Percentiles rank a stretch among this genome's conserved stretches.
These are phyloP conservation scores for Meiosimyza decipiens DNA, from an alignment of 2,888 invertebrate species.

Conservation along the genomic window DNA sequence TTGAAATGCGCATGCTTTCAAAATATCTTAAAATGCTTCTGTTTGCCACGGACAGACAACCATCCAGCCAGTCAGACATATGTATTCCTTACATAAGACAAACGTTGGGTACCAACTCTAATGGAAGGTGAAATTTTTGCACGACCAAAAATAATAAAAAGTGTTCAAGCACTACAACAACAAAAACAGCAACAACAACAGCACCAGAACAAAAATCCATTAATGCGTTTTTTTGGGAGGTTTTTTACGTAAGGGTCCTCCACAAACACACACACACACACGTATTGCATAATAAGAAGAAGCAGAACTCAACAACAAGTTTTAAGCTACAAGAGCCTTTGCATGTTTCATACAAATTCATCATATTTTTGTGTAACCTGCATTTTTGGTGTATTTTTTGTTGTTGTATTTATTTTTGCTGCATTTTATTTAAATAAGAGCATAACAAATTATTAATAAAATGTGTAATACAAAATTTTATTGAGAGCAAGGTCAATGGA, in stretches of 20 bases:
- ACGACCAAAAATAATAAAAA: conserved; percentile 27
- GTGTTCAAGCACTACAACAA: not conserved
- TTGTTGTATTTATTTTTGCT: conserved; percentile 4
- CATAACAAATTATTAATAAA: too few relatives aligned
- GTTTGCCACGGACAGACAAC: conserved; percentile 32
- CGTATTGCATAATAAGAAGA: too few relatives aligned
- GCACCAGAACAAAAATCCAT: conserved; percentile 29
- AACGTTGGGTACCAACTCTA: not conserved
- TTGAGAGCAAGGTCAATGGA: too few relatives aligned
- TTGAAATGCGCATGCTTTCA: conserved; percentile 51
- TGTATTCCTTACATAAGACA: too few relatives aligned
- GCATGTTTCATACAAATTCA: conserved; percentile 36
- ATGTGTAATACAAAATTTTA: too few relatives aligned
- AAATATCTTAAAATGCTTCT: conserved; percentile 40
- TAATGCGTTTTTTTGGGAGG: conserved; percentile 32
- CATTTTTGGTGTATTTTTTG: conserved; percentile 13
- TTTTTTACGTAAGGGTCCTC: not conserved
- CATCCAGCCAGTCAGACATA: conserved; percentile 9
- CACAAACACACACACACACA: too few relatives aligned
- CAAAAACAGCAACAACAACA: conserved; percentile 13
- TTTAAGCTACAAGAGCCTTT: conserved; percentile 36
- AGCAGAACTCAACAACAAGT: not conserved
- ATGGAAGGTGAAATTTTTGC: conserved; percentile 36
- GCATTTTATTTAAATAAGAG: too few relatives aligned
- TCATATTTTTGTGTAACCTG: conserved; percentile 43